These are phyloP conservation scores for Myocastor coypus DNA, from an alignment of 2,113 vertebrate species.

Conservation along the genomic window DNA sequence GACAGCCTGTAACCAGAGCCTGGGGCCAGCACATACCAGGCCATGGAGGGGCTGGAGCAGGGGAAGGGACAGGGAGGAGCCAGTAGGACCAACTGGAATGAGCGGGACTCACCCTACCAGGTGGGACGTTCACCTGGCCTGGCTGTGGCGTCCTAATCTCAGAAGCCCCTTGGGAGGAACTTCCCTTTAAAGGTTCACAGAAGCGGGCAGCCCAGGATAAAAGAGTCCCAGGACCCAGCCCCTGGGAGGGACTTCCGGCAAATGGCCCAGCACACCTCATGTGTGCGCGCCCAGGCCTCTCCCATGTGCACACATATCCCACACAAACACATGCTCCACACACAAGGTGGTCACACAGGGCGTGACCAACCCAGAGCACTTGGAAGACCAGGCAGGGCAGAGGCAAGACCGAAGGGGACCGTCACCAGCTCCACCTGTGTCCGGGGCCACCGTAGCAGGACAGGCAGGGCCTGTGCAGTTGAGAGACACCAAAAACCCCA, in stretches of 20 bases:
- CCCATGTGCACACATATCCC: too few species aligned
- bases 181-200: rapidly evolving
- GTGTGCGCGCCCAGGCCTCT: rapidly evolving
- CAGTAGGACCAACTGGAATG: rapidly evolving
- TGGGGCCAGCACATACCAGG: not conserved
- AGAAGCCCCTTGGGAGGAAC: too few species aligned
- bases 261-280: not conserved
- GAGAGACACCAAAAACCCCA: rapidly evolving
- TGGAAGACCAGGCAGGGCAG: not conserved
- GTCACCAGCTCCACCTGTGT: rapidly evolving
- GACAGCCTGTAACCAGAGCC: not conserved
- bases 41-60: rapidly evolving
- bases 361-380: too few species aligned
- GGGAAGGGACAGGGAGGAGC: rapidly evolving
- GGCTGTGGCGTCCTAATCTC: not conserved
- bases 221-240: not conserved
- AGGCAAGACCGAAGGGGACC: not conserved
- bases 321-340: rapidly evolving
- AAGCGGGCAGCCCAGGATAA: not conserved
- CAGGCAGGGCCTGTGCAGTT: rapidly evolving
- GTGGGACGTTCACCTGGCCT: not conserved
- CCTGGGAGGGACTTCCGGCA: not conserved
- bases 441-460: not conserved
- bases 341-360: not conserved
- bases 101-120: rapidly evolving